Evolutionary conservation across 2,113 vertebrate species (phyloP), one percentile per base, ranked within the genome.

Genomic region (Vidua macroura): DNA sequence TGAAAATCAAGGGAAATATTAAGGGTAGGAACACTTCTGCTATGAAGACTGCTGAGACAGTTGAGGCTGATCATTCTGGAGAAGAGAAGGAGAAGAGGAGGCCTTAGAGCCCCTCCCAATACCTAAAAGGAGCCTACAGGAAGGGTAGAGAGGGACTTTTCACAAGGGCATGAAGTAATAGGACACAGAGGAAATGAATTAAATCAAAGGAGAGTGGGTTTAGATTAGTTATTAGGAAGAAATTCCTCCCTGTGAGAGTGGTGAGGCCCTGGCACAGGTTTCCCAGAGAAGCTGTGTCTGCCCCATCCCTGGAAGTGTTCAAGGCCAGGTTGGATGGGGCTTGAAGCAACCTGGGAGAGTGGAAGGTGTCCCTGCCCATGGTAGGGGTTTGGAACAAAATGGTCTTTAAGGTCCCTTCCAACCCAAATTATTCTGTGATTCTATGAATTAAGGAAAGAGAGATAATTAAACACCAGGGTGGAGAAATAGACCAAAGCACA

Each of bases 281-380:
- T 2, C 16, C 33, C 46, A 75, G 46, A 68, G 53, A 39, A 67
- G 39, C 11, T 75, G 28, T 53, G 60, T 39, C 1, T 67, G 24
- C 2, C 3, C 30, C 41, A 48, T 22, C 28, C 16, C 46, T 60
- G 23, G 33, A 59, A 81, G 23, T n/a, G 33, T 39, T 0, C 53
- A 75, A 53, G 23, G 20, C 23, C 77, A 68, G 28, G 1, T 0
- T 60, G 62, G 20, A 18, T 1, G 0, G n/a, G 21, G 13, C 5
- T 75, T 24, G 48, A 14, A 60, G 6, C 16, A 75, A 2, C 6
- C 28, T 75, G 53, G 39, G 1, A 1, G 6, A 17, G 13, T 27
- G 62, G 20, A 41, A 68, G 5, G 5, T 41, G 46, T 41, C 20
- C 20, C 24, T 60, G 24, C 3, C 19, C 60, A n/a, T 10, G 35